phyloP scores from a whole-genome alignment of 2,888 invertebrate genomes.

The Hirtodrosophila trivittata region DNA sequence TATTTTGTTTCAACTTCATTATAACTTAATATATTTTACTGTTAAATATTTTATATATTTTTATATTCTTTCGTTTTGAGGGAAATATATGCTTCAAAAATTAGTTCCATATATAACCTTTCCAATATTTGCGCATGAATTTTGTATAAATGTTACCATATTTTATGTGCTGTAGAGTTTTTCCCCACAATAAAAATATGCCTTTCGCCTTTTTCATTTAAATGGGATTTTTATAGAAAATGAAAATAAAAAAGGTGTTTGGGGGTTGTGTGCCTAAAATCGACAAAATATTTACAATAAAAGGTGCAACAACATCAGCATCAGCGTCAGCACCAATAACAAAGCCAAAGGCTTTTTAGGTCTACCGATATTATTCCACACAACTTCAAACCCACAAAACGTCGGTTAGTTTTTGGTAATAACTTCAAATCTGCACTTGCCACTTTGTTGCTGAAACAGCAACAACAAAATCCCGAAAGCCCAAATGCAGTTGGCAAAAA shows the following conservation, averaged over 20 bases:
- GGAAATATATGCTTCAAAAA: no score
- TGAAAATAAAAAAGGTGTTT: conserved; percentile 1
- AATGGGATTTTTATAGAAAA: conserved; percentile 24
- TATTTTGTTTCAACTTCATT: no score
- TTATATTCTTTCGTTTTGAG: no score
- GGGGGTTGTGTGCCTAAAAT: conserved; percentile 40
- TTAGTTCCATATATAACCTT: no score
- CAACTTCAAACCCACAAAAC: conserved; percentile 83
- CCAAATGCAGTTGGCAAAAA: conserved; percentile 50
- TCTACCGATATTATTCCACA: conserved; percentile 83
- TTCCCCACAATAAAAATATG: conserved; percentile 1
- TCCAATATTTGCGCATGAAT: no score
- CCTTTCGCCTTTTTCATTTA: conserved; percentile 13
- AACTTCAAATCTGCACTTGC: conserved; percentile 83
- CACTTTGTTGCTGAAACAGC: conserved; percentile 63
- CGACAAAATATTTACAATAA: conserved; percentile 51
- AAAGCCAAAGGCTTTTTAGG: conserved; percentile 78
- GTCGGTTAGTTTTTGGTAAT: conserved; percentile 83
- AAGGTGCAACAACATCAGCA: conserved; percentile 26
- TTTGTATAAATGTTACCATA: no score
- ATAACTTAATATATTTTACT: no score
- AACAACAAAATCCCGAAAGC: conserved; percentile 18
- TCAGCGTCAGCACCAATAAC: conserved; percentile 37
- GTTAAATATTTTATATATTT: no score
- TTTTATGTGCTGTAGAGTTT: no score